phyloP scores from a whole-genome alignment of 2,888 invertebrate genomes.

The Pardosa pseudoannulata region DNA sequence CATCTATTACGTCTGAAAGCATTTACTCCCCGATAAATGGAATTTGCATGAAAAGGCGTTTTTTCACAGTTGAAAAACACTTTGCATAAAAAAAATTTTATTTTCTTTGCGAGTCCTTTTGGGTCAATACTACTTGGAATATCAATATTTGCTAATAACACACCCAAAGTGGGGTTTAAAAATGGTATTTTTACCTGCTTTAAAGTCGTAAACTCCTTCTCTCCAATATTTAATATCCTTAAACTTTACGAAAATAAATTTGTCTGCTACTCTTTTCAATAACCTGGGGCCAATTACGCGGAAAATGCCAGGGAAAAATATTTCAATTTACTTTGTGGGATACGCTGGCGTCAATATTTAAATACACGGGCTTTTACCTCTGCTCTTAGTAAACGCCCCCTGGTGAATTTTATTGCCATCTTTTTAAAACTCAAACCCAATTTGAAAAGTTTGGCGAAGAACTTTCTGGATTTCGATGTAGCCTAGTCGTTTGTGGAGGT shows the following conservation, averaged over 20 bases:
- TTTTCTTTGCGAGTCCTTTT: neutral
- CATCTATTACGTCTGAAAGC: neutral
- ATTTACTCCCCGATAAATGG: neutral
- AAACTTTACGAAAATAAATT: constrained; percentile 59
- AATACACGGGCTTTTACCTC: constrained; percentile 39
- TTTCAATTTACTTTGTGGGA: constrained; percentile 62
- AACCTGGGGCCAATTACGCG: constrained; percentile 64
- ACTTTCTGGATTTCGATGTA: constrained; percentile 26
- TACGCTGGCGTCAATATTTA: constrained; percentile 60
- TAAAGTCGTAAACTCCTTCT: constrained; percentile 20
- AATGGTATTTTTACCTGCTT: constrained; percentile 24
- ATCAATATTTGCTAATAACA: constrained; percentile 64
- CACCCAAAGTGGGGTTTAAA: constrained; percentile 21
- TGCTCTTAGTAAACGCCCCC: constrained; percentile 29
- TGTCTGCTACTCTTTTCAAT: constrained; percentile 54
- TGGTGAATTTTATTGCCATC: constrained; percentile 56
- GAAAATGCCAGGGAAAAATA: constrained; percentile 44
- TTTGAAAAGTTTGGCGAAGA: constrained; percentile 31
- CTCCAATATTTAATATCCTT: constrained; percentile 60
- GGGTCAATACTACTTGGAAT: constrained; percentile 31
- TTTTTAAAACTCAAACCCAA: constrained; percentile 45
- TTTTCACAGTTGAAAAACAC: neutral
- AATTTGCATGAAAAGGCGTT: neutral
- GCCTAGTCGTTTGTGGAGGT: constrained; percentile 1
- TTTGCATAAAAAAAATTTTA: neutral